A percentile compares a stretch with the other conserved stretches of the same genome.
Evolutionary conservation across 2,797 vertebrate genomes (phyloP).

Genomic region (Apogon hyalosoma): DNA sequence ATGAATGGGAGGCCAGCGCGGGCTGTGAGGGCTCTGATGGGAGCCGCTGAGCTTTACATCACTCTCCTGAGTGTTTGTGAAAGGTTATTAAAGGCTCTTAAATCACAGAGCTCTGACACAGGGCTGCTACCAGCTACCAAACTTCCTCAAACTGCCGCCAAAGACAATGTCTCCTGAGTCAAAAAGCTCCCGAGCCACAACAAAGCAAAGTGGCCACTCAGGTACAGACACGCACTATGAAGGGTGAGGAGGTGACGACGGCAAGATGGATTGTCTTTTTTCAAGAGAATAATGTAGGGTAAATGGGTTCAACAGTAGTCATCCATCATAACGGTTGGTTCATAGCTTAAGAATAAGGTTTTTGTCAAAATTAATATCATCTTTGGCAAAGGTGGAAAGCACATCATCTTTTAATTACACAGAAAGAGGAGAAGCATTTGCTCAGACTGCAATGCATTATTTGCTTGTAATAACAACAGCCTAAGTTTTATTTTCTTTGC

Average conservation of each 20-base stretch:
- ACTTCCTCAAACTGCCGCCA: slow-evolving; percentile 53
- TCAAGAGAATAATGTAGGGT: slow-evolving; percentile 58
- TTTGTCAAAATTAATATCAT: slow-evolving; percentile 25
- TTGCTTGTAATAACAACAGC: background rate
- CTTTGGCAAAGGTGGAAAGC: background rate
- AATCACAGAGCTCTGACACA: slow-evolving; percentile 69
- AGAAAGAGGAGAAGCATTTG: background rate
- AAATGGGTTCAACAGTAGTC: slow-evolving; percentile 64
- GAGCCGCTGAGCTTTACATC: slow-evolving; percentile 76
- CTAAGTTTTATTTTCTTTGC: too few species aligned
- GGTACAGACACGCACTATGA: slow-evolving; percentile 13
- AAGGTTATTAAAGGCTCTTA: slow-evolving; percentile 86
- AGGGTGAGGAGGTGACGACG: slow-evolving; percentile 43
- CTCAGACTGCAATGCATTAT: background rate
- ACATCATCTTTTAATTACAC: background rate
- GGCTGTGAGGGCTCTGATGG: slow-evolving; percentile 77
- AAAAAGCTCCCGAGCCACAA: slow-evolving; percentile 11
- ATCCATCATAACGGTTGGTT: slow-evolving; percentile 63
- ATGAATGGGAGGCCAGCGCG: slow-evolving; percentile 77
- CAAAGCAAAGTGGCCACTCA: slow-evolving; percentile 16
- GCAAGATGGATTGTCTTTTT: slow-evolving; percentile 53
- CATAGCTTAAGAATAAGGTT: slow-evolving; percentile 28
- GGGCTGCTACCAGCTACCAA: slow-evolving; percentile 49
- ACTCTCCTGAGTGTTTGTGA: slow-evolving; percentile 84
- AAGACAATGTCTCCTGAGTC: slow-evolving; percentile 28